These are phyloP conservation scores for Anguilla anguilla DNA, from an alignment of 2,797 vertebrate genomes.

Conservation along the genomic window DNA sequence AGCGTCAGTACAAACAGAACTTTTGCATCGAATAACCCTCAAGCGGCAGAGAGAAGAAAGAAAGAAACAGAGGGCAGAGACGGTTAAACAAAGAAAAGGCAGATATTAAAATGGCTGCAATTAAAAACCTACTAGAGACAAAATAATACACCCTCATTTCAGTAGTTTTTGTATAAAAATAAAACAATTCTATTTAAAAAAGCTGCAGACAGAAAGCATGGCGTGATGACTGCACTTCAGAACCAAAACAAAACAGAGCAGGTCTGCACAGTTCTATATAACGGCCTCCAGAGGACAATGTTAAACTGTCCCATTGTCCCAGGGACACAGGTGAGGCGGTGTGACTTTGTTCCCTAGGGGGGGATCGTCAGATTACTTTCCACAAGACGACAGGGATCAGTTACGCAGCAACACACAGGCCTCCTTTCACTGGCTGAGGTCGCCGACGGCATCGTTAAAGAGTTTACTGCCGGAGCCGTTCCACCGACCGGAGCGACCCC, in stretches of 20 bases:
- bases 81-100: neutral
- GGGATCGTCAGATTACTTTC: conserved; percentile 6
- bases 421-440: conserved; percentile 1
- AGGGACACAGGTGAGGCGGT: conserved; percentile 39
- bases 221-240: neutral
- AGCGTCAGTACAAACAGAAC: neutral
- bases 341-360: conserved; percentile 42
- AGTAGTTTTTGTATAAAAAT: neutral
- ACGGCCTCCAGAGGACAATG: neutral
- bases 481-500: neutral
- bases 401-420: conserved; percentile 5
- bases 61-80: neutral
- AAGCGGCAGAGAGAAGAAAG: conserved; percentile 15
- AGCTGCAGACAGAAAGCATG: neutral
- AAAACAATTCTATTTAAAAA: neutral
- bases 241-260: conserved; percentile 48
- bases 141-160: neutral
- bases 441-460: neutral
- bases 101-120: neutral
- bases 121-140: neutral
- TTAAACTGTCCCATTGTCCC: neutral
- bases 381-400: neutral
- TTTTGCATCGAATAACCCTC: conserved; percentile 16
- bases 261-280: neutral
- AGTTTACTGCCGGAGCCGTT: neutral